phyloP scores from a whole-genome alignment of 2,888 invertebrate species.

The Panzeria rudis region DNA sequence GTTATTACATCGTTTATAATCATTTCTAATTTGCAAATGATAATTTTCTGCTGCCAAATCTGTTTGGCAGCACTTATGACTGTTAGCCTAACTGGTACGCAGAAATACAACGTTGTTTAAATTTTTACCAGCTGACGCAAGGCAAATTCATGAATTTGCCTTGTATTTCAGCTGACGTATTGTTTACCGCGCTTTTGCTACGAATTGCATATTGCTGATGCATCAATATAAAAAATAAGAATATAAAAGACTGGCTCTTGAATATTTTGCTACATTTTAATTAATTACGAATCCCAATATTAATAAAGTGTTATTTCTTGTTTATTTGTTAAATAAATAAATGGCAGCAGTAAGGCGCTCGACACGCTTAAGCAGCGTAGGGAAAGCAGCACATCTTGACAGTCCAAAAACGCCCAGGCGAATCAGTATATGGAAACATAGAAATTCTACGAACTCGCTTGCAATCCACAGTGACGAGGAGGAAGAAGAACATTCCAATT shows the following conservation, averaged over 20 bases:
- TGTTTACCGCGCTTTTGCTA: constrained; percentile 69
- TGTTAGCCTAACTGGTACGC: too few relatives aligned
- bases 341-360: constrained; percentile 82
- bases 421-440: constrained; percentile 77
- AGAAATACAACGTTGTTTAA: too few relatives aligned
- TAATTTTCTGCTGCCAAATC: too few relatives aligned
- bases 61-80: too few relatives aligned
- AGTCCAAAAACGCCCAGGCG: constrained; percentile 73
- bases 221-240: constrained; percentile 11
- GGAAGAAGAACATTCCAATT: constrained; percentile 72
- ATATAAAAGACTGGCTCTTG: constrained; percentile 1
- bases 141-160: too few relatives aligned
- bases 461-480: constrained; percentile 75
- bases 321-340: constrained; percentile 55
- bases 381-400: constrained; percentile 67
- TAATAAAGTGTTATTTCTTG: constrained; percentile 1
- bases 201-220: constrained; percentile 23
- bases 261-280: not conserved
- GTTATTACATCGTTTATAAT: too few relatives aligned
- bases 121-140: too few relatives aligned
- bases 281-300: not conserved
- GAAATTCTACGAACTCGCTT: constrained; percentile 73
- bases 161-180: constrained; percentile 53
- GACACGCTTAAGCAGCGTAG: constrained; percentile 80
- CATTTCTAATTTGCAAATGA: too few relatives aligned